phyloP scores from a whole-genome alignment of 2,797 vertebrate genomes.

The Diceros bicornis region DNA sequence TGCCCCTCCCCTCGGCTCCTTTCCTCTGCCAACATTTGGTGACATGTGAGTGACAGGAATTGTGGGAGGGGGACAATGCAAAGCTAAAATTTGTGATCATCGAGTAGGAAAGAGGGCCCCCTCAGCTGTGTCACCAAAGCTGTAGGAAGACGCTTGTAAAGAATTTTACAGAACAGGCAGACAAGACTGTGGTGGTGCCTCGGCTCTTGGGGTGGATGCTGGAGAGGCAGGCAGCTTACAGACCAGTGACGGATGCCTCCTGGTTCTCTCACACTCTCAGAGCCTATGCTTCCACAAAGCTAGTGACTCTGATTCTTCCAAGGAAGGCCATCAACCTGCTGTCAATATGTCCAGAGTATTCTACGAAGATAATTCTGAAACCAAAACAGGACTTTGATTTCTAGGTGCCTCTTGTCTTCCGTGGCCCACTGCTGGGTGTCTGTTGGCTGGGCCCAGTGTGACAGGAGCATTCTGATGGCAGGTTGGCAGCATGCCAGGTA shows the following conservation, averaged over 20 bases:
- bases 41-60: background rate
- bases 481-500: background rate
- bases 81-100: background rate
- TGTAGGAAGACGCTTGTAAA: background rate
- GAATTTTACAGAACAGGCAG: background rate
- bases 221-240: background rate
- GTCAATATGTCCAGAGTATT: background rate
- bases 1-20: rapidly evolving
- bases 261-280: background rate
- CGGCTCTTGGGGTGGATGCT: background rate
- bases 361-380: background rate
- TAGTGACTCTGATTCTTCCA: background rate
- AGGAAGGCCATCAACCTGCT: background rate
- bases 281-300: rapidly evolving
- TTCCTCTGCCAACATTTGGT: background rate
- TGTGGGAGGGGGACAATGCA: background rate
- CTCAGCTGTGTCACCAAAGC: background rate
- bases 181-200: background rate
- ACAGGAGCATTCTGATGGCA: rapidly evolving
- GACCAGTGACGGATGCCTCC: background rate
- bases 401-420: background rate
- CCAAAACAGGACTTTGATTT: background rate
- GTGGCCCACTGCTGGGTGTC: background rate
- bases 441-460: rapidly evolving
- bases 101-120: rapidly evolving